phyloP scores from a whole-genome alignment of 2,888 invertebrate species.

The Micropterix aruncella region DNA sequence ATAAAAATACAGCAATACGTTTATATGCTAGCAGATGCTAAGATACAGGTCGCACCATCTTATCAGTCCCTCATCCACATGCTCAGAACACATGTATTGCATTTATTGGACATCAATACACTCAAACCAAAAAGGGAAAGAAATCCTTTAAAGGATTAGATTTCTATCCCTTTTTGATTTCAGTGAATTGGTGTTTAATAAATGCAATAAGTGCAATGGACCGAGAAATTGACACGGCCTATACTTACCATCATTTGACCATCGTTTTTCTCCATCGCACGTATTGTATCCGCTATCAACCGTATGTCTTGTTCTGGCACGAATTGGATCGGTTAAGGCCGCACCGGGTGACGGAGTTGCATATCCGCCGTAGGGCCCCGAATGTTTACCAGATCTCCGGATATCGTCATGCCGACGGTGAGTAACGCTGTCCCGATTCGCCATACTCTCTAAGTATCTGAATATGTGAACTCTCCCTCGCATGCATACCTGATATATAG shows the following conservation, averaged over 20 bases:
- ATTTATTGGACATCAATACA: no score
- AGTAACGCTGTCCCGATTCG: constrained; percentile 46
- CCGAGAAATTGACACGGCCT: constrained; percentile 11
- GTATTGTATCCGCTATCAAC: constrained; percentile 86
- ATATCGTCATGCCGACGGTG: constrained; percentile 37
- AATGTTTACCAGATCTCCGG: constrained; percentile 30
- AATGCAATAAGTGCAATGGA: no score
- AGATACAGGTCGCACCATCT: no score
- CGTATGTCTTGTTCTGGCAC: constrained; percentile 48
- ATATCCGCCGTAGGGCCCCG: constrained; percentile 23
- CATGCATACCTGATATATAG: constrained; percentile 55
- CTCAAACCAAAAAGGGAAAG: no score
- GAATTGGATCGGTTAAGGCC: constrained; percentile 29
- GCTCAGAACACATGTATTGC: no score
- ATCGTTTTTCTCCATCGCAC: constrained; percentile 70
- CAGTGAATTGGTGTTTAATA: no score
- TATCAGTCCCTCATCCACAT: no score
- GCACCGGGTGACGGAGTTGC: constrained; percentile 19
- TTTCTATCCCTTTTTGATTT: no score
- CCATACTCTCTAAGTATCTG: constrained; percentile 85
- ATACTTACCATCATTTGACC: constrained; percentile 64
- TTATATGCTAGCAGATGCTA: no score
- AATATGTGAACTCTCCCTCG: constrained; percentile 90
- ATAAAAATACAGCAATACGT: no score
- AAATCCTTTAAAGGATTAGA: no score